phyloP scores from a whole-genome alignment of 1,140 invertebrate species.

The Hormaphis cornu region DNA sequence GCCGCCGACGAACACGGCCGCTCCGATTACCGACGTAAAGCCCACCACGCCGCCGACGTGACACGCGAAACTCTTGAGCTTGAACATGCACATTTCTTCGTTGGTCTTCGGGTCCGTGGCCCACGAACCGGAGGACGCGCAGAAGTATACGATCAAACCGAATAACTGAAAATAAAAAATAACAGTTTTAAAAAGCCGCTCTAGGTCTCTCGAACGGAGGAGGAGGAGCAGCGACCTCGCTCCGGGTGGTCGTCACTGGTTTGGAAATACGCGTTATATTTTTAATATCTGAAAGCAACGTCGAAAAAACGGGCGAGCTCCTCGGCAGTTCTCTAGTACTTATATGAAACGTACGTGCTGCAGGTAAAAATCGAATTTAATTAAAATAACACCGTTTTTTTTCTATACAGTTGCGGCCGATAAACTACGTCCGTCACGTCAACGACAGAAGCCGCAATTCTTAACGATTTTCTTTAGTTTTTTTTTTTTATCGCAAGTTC shows the following conservation, averaged over 20 bases:
- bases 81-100: slow-evolving; percentile 32
- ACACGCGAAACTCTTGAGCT: slow-evolving; percentile 16
- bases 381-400: no score
- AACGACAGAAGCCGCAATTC: no score
- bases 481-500: no score
- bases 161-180: slow-evolving; percentile 18
- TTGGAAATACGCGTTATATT: not conserved
- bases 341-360: no score
- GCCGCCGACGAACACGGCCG: slow-evolving; percentile 19
- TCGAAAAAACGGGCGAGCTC: no score
- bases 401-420: no score
- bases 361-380: no score
- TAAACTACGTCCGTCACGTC: no score
- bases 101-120: not conserved
- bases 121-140: slow-evolving; percentile 29
- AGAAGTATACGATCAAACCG: slow-evolving; percentile 31
- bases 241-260: no score
- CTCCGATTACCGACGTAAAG: slow-evolving; percentile 19
- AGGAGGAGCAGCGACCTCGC: not conserved
- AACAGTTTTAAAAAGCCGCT: no score
- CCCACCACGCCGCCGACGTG: slow-evolving; percentile 19
- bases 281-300: not conserved
- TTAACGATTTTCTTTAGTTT: no score
- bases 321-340: no score
- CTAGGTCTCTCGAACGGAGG: not conserved